A percentile compares a stretch with the other conserved stretches of the same genome.
phyloP scores from a whole-genome alignment of 1,140 invertebrate genomes.

The Drosophila melanogaster region DNA sequence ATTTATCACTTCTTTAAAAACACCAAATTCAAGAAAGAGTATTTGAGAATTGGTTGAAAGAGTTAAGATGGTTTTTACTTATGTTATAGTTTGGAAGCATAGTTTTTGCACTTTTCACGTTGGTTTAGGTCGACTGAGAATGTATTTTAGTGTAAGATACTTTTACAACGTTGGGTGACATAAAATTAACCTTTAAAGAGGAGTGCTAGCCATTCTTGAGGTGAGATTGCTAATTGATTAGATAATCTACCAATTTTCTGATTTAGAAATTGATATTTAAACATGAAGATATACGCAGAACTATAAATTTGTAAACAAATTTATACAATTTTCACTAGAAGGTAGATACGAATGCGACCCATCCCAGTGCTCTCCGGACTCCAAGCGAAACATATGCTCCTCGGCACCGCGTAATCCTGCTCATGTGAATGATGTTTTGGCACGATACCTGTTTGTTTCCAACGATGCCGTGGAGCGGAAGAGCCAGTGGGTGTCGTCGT shows the following conservation, averaged over 20 bases:
- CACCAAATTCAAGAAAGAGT: no score
- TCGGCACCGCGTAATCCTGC: slow-evolving; percentile 13
- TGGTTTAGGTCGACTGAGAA: slow-evolving; percentile 66
- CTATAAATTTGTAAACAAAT: no score
- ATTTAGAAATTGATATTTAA: no score
- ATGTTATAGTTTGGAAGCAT: slow-evolving; percentile 25
- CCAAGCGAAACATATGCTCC: slow-evolving; percentile 19
- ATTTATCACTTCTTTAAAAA: no score
- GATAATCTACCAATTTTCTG: no score
- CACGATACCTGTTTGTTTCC: slow-evolving; percentile 49
- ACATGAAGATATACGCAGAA: no score
- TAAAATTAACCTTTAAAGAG: slow-evolving; percentile 49
- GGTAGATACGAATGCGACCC: background rate
- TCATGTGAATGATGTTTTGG: slow-evolving; percentile 40
- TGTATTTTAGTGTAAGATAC: slow-evolving; percentile 35
- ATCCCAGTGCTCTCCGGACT: background rate
- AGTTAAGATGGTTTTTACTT: no score
- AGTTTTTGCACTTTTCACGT: slow-evolving; percentile 35
- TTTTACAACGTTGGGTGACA: slow-evolving; percentile 39
- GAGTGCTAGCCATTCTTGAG: background rate
- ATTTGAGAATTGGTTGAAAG: no score
- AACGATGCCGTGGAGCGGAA: background rate
- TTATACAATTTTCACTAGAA: no score
- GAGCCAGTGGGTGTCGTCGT: slow-evolving; percentile 46
- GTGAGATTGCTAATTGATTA: no score